Evolutionary conservation across 2,797 vertebrate genomes (phyloP).

Genomic region (Enteromius thamalakanensis): DNA sequence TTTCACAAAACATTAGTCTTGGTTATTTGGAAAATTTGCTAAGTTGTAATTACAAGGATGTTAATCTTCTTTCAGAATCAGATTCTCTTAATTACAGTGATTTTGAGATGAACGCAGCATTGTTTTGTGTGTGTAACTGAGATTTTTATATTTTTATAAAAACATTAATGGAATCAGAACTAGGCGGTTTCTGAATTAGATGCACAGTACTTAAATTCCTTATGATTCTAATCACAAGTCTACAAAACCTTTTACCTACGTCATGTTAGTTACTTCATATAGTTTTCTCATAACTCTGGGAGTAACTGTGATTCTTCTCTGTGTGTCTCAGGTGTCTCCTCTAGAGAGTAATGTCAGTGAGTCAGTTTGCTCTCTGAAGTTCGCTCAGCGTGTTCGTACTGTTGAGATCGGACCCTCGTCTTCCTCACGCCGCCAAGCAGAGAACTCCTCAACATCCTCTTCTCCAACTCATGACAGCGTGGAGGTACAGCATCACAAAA

Average conservation of each 20-base stretch:
- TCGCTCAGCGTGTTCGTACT: constrained; percentile 91
- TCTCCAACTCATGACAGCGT: constrained; percentile 85
- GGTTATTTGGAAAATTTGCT: not conserved
- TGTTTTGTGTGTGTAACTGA: not conserved
- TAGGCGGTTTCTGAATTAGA: not conserved
- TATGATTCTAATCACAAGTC: not conserved
- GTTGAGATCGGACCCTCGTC: constrained; percentile 85
- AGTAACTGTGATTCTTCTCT: not conserved
- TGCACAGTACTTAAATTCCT: not conserved
- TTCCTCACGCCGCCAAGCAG: constrained; percentile 76
- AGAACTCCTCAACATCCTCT: constrained; percentile 88
- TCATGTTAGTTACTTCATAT: not conserved
- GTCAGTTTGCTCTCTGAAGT: constrained; percentile 96
- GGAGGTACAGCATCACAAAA: constrained; percentile 79
- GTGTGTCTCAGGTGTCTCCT: constrained; percentile 86
- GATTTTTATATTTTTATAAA: not conserved
- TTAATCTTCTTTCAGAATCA: not conserved
- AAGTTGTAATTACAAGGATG: not conserved
- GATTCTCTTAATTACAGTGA: not conserved
- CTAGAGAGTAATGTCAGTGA: constrained; percentile 86
- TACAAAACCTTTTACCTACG: not conserved
- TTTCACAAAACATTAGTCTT: not conserved
- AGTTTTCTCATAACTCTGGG: not conserved
- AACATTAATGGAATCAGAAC: not conserved
- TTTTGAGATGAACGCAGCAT: not conserved